A percentile compares a stretch with the other conserved stretches of the same genome.
phyloP scores from a whole-genome alignment of 2,888 invertebrate genomes.

The Apotomis capreana region DNA sequence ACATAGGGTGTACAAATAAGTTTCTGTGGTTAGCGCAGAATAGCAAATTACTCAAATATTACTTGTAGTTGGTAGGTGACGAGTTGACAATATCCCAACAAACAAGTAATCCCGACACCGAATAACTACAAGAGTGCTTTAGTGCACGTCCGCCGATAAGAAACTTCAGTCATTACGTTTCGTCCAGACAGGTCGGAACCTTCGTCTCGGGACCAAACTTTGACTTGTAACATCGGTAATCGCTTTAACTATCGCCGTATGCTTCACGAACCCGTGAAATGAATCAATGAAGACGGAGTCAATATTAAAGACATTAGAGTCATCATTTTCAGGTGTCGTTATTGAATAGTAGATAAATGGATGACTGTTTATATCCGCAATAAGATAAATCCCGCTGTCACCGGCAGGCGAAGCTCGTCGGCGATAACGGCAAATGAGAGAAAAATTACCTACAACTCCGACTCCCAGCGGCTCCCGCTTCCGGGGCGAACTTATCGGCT shows the following conservation, averaged over 20 bases:
- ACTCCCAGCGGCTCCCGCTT: slow-evolving; percentile 26
- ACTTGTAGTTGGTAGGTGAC: slow-evolving; percentile 2
- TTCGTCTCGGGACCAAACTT: slow-evolving; percentile 36
- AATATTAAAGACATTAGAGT: slow-evolving; percentile 11
- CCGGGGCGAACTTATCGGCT: slow-evolving; percentile 43
- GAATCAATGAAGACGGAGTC: slow-evolving; percentile 9
- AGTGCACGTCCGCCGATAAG: slow-evolving; percentile 41
- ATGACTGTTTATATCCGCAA: slow-evolving; percentile 39
- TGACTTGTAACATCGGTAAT: slow-evolving; percentile 35
- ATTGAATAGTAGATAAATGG: slow-evolving; percentile 31
- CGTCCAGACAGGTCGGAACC: slow-evolving; percentile 35
- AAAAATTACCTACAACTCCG: slow-evolving; percentile 45
- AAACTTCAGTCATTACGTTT: slow-evolving; percentile 42
- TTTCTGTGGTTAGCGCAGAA: neutral
- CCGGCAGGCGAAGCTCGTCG: slow-evolving; percentile 44
- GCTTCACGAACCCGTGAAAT: slow-evolving; percentile 11
- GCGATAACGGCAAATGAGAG: slow-evolving; percentile 46
- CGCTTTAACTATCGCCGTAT: slow-evolving; percentile 33
- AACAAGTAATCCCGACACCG: slow-evolving; percentile 21
- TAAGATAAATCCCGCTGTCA: slow-evolving; percentile 48
- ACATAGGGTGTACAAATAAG: slow-evolving; percentile 4
- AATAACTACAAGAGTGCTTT: slow-evolving; percentile 37
- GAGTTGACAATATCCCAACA: slow-evolving; percentile 20
- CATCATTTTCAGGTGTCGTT: slow-evolving; percentile 16
- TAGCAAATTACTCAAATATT: neutral